Base-by-base conservation (phyloP, 2,888 invertebrate genomes). In the Eucera pruinosa region DNA sequence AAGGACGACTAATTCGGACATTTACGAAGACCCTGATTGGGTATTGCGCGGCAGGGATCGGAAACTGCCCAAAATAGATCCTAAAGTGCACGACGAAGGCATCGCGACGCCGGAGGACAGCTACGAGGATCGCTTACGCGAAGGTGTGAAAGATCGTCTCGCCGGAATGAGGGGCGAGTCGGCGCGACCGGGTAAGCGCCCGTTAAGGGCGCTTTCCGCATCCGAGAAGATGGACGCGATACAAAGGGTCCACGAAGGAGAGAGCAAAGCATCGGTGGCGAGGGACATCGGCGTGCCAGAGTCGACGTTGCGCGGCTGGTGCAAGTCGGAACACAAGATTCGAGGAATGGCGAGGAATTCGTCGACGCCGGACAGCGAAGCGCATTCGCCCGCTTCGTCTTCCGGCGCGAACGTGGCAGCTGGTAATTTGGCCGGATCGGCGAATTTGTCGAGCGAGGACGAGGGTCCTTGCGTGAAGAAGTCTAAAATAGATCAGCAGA, bases 211-310 rank as follows among this genome's bases (percentile, higher is more conserved):
- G 86, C 93, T 97, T 84, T 96, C 96, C 78, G 95, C 96, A 57
- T 92, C 95, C 80, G 96, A 97, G 91, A 97, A 97, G 93, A 94
- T 97, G 86, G 95, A 96, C 88, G 97, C 97, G 43, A 96, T 97
- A 85, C 95, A 96, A 87, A 94, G 97, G 81, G 96, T 97, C 52
- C 96, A 96, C 93, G 96, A 96, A 91, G 97, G 97, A 62, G 96
- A 97, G 91, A 96, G 96, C 69, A 97, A 97, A 89, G 97, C 97
- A 2, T 96, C 97, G 0, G 97, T 97, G 1, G 97, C 97, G 1
- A 94, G 97, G 2, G 96, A 97, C 91, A 96, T 97, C 89, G 96
- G 97, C 41, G 97, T 97, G 20, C 97, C 97, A 0, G 97, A 97
- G 92, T 97, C 97, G 2, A 97, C 97, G 9, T 93, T 97, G 18